Evolutionary conservation across 2,113 vertebrate genomes (phyloP), one percentile per base, ranked within the genome.

Genomic region (Coptodon bakossiorum): DNA sequence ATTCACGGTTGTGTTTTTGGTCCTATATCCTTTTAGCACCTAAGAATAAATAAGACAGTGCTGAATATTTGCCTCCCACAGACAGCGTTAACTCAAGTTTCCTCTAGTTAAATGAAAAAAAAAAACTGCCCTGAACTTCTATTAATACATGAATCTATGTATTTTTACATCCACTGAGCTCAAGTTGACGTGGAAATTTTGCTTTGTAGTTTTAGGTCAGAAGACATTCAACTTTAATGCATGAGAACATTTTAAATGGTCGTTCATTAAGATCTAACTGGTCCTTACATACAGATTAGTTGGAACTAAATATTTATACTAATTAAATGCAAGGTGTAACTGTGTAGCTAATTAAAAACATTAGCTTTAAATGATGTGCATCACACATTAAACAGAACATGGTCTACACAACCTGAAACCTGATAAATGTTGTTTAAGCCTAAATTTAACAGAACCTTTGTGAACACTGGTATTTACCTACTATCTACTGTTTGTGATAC

Each of bases 181-280:
- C 24, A 50, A 7, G 14, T 5, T 50, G 14, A 29, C 1, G 0
- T 76, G 43, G 31, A 50, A 17, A 76, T 0, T 76, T 76, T 31
- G 2, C 45, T 50, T 7, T 12, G 24, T 12, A 12, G 24, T 76
- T 76, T 76, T 19, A 48, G 71, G 71, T 17, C 22, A 48, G 43
- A 76, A 76, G 6, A 76, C 14, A 76, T 76, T 76, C 24, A 16
- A 73, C 38, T 24, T 71, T 71, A 14, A 43, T 3, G 3, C 38
- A 43, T 0, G 1, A 71, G 0, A 0, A 24, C 36, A 43, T 71
- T 71, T 43, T 14, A 71, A 71, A 24, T 71, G 4, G 17, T 13
- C 1, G 10, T 38, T 0, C 4, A 2, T 38, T 38, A 66, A 66
- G 34, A 0, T 38, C 34, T 43, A 45, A 73, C 66, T 73, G 5